Conservation (phyloP, 2,797 vertebrate species). For the Champsocephalus esox region DNA sequence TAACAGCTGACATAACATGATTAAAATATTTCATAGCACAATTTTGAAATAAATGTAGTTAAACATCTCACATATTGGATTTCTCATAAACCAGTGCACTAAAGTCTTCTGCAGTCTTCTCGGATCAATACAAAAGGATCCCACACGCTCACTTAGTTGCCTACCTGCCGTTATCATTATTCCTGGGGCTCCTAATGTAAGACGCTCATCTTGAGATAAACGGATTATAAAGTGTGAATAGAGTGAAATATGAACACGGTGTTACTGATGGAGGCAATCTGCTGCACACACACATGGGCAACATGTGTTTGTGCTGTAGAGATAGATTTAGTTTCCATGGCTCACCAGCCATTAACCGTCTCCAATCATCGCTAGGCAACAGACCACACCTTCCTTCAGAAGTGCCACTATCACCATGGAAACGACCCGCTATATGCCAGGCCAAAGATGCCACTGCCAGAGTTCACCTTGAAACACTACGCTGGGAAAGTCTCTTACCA, state of each 20-base stretch:
- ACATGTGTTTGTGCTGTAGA: slow-evolving; percentile 38
- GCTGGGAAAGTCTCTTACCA: slow-evolving; percentile 97
- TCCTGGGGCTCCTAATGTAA: slow-evolving; percentile 37
- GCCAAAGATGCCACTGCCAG: slow-evolving; percentile 97
- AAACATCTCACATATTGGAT: slow-evolving; percentile 44
- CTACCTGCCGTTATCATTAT: slow-evolving; percentile 53
- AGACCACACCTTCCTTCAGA: slow-evolving; percentile 98
- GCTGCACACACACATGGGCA: slow-evolving; percentile 15
- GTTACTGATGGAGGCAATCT: slow-evolving; percentile 22
- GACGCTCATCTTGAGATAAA: slow-evolving; percentile 57
- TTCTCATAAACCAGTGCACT: slow-evolving; percentile 43
- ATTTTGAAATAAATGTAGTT: slow-evolving; percentile 28
- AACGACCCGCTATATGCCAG: slow-evolving; percentile 91
- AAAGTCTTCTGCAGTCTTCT: slow-evolving; percentile 17
- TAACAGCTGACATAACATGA: slow-evolving; percentile 14
- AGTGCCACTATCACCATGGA: slow-evolving; percentile 98
- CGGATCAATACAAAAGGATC: slow-evolving; percentile 60
- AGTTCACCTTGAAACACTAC: slow-evolving; percentile 96
- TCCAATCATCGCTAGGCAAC: slow-evolving; percentile 88
- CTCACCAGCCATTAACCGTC: slow-evolving; percentile 47
- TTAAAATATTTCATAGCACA: slow-evolving; percentile 10
- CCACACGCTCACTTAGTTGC: slow-evolving; percentile 58
- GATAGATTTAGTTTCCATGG: slow-evolving; percentile 40
- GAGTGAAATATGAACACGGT: slow-evolving; percentile 55
- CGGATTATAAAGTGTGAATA: slow-evolving; percentile 25